A percentile compares a stretch with the other conserved stretches of the same genome.
phyloP scores from a whole-genome alignment of 2,888 invertebrate species.

The Pseudococcus viburni region DNA sequence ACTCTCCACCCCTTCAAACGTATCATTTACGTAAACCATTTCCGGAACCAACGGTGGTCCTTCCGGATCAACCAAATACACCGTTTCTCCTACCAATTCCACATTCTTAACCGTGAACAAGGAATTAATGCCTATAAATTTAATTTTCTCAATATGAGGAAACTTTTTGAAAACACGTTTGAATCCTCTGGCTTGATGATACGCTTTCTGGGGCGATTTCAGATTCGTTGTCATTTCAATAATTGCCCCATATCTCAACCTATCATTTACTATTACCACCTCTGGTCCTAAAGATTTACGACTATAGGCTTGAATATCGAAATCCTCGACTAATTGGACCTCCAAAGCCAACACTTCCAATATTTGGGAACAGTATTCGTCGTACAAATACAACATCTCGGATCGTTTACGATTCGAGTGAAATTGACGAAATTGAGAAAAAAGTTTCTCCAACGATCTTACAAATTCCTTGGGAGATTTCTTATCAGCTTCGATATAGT shows the following conservation, averaged over 20 bases:
- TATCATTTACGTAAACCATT: not conserved
- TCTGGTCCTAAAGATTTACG: not conserved
- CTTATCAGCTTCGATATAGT: conserved; percentile 24
- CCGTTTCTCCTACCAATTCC: not conserved
- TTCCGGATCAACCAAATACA: not conserved
- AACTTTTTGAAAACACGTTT: not conserved
- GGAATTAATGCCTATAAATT: conserved; percentile 19
- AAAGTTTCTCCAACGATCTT: not conserved
- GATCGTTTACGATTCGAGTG: not conserved
- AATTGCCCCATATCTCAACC: not conserved
- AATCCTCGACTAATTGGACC: not conserved
- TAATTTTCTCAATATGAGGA: conserved; percentile 16
- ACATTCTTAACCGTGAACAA: not conserved
- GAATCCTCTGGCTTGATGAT: conserved; percentile 9
- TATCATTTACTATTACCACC: not conserved
- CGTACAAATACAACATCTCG: conserved; percentile 10
- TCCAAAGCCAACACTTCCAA: not conserved
- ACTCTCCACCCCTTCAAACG: conserved; percentile 2
- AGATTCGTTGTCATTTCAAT: not conserved
- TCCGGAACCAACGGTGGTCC: not conserved
- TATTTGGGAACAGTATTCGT: not conserved
- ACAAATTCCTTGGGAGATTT: conserved; percentile 15
- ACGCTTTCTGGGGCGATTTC: conserved; percentile 20
- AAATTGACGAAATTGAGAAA: conserved; percentile 13
- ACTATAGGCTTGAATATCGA: conserved; percentile 4